Evolutionary conservation across 2,888 invertebrate species (phyloP).

Genomic region (Caenorhabditis zanzibari): DNA sequence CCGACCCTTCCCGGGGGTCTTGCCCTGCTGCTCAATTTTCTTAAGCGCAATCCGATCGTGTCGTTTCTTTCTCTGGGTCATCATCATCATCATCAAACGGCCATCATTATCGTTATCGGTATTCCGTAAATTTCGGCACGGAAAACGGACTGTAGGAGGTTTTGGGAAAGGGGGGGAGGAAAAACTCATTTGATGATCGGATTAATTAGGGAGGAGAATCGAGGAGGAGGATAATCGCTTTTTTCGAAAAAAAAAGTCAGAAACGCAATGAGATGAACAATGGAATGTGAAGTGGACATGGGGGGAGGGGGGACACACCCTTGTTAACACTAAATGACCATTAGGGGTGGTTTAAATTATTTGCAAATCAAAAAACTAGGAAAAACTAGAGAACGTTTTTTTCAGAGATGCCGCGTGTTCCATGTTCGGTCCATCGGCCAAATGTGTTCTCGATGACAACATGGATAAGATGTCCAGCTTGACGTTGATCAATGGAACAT

Average conservation of each 20-base stretch:
- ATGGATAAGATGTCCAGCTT: constrained; percentile 68
- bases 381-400: constrained; percentile 21
- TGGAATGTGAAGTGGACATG: constrained; percentile 32
- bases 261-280: constrained; percentile 27
- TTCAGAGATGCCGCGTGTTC: constrained; percentile 79
- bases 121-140: constrained; percentile 40
- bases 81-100: constrained; percentile 18
- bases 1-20: background rate
- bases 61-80: constrained; percentile 33
- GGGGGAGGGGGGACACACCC: constrained; percentile 35
- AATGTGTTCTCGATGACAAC: constrained; percentile 75
- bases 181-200: constrained; percentile 63
- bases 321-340: constrained; percentile 6
- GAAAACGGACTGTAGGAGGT: constrained; percentile 15
- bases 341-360: background rate
- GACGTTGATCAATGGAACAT: constrained; percentile 70
- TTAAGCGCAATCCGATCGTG: constrained; percentile 61
- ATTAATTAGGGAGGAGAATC: constrained; percentile 54
- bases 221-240: constrained; percentile 47
- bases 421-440: constrained; percentile 76
- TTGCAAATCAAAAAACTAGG: background rate
- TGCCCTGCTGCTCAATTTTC: constrained; percentile 41
- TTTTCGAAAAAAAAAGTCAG: constrained; percentile 27
- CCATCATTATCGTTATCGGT: constrained; percentile 17
- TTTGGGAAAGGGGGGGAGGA: background rate